Percentiles rank a stretch among this genome's conserved stretches.
phyloP scores from a whole-genome alignment of 2,113 vertebrate species.

The Felis catus region F.catus_Fca126_mat1.0 CM031426.1:42170501-42171000 shows the following conservation, averaged over 20 bases:
- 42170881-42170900: neutral
- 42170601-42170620: neutral
- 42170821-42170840: neutral
- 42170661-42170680: too few species aligned
- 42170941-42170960: neutral
- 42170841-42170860: too few species aligned
- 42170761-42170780: neutral
- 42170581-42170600: neutral
- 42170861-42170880: neutral
- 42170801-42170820: neutral
- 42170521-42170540: neutral
- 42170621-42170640: neutral
- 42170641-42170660: neutral
- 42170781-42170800: neutral
- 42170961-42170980: neutral
- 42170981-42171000: neutral
- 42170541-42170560: neutral
- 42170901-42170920: neutral
- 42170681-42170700: neutral
- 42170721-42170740: neutral
- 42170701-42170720: neutral
- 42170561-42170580: neutral
- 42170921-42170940: neutral
- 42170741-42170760: neutral
- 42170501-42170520: neutral